Percentiles rank a stretch among this genome's conserved stretches.
These are phyloP conservation scores for Bombyx mandarina DNA, from an alignment of 1,140 invertebrate genomes.

Conservation along the genomic window DNA sequence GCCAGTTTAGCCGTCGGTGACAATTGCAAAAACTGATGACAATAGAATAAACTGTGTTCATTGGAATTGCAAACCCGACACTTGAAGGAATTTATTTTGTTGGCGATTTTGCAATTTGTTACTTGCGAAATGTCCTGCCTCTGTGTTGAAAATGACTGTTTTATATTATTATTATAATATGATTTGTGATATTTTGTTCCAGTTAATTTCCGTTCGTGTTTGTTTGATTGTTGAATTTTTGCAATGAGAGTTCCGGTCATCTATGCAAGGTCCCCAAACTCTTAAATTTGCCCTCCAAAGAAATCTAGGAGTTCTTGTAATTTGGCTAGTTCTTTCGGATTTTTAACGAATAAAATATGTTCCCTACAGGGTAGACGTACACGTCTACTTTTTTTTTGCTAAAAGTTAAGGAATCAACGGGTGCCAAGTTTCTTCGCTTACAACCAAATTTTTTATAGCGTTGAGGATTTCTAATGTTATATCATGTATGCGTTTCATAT, in stretches of 20 bases:
- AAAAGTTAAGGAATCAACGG: slow-evolving; percentile 16
- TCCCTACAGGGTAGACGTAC: slow-evolving; percentile 2
- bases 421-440: slow-evolving; percentile 17
- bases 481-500: slow-evolving; percentile 17
- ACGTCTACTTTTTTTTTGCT: background rate
- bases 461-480: slow-evolving; percentile 15
- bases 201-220: too few species aligned
- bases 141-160: too few species aligned
- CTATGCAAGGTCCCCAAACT: slow-evolving; percentile 15
- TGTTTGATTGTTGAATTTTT: too few species aligned
- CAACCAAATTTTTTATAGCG: slow-evolving; percentile 16
- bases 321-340: slow-evolving; percentile 12
- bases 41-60: too few species aligned
- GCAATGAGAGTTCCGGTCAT: background rate
- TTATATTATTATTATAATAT: too few species aligned
- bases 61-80: too few species aligned
- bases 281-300: slow-evolving; percentile 20
- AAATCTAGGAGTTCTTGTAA: slow-evolving; percentile 18
- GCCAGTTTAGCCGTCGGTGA: too few species aligned
- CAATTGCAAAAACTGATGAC: too few species aligned
- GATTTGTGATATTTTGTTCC: too few species aligned
- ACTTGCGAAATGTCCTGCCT: too few species aligned
- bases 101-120: too few species aligned
- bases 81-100: too few species aligned
- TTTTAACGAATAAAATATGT: slow-evolving; percentile 17